phyloP scores from a whole-genome alignment of 2,113 vertebrate genomes.

The Saccopteryx leptura region DNA sequence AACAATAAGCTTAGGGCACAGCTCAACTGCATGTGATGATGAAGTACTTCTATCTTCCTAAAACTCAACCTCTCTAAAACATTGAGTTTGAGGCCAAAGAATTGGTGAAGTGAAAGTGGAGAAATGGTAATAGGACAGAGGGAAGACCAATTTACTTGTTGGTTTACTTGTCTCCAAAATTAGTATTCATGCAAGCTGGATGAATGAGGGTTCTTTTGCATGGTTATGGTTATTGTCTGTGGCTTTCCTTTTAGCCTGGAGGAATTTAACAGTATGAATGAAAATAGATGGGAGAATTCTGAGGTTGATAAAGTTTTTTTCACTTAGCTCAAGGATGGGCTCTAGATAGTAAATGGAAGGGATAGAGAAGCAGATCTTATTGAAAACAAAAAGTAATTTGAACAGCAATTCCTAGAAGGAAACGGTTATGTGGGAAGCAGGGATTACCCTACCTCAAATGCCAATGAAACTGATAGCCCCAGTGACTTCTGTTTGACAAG shows the following conservation, averaged over 20 bases:
- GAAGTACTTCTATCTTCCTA: background rate
- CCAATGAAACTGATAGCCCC: slow-evolving; percentile 52
- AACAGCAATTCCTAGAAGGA: slow-evolving; percentile 63
- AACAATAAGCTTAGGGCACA: background rate
- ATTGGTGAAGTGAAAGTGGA: background rate
- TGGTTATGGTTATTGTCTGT: background rate
- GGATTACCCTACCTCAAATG: slow-evolving; percentile 66
- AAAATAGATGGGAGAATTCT: slow-evolving; percentile 46
- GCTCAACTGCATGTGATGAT: background rate
- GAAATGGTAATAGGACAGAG: background rate
- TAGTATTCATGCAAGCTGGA: background rate
- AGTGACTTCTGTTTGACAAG: slow-evolving; percentile 75
- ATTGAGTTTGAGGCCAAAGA: background rate
- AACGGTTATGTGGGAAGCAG: slow-evolving; percentile 27
- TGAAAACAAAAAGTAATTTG: slow-evolving; percentile 31
- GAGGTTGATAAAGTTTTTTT: background rate
- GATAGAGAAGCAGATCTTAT: background rate
- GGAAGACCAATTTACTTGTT: background rate
- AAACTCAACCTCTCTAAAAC: background rate
- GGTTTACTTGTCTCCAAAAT: background rate
- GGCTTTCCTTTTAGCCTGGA: slow-evolving; percentile 12
- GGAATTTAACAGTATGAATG: background rate
- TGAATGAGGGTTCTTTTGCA: background rate
- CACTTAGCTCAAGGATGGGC: slow-evolving; percentile 1
- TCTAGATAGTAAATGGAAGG: slow-evolving; percentile 16